These are phyloP conservation scores for Lepidurus packardi DNA, from an alignment of 1,140 invertebrate genomes.

Conservation along the genomic window DNA sequence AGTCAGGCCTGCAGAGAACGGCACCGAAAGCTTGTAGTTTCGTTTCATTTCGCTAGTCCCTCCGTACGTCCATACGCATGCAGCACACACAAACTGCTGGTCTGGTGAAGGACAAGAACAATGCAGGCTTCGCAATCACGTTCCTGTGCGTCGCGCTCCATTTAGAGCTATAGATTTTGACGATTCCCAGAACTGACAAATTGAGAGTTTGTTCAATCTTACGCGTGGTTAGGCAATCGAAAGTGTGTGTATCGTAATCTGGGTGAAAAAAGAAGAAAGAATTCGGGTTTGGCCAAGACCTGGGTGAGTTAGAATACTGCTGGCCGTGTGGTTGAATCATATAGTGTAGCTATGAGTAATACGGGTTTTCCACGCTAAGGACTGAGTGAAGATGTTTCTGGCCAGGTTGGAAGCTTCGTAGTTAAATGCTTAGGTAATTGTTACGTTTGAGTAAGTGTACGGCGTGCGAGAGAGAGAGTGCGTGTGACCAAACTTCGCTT, in stretches of 20 bases:
- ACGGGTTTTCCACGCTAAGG: background rate
- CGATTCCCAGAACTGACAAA: background rate
- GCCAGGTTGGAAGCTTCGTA: background rate
- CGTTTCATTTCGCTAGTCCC: constrained; percentile 17
- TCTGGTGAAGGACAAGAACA: background rate
- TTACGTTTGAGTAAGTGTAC: background rate
- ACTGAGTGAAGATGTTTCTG: constrained; percentile 6
- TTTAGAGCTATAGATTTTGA: background rate
- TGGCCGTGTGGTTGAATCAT: too few relatives aligned
- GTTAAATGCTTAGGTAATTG: constrained; percentile 2
- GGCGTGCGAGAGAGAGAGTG: background rate
- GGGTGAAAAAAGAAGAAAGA: too few relatives aligned
- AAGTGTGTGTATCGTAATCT: too few relatives aligned
- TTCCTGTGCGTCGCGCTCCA: background rate
- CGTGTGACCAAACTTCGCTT: background rate
- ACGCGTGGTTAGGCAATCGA: too few relatives aligned
- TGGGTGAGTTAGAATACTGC: too few relatives aligned
- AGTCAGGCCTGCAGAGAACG: background rate
- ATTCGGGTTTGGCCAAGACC: too few relatives aligned
- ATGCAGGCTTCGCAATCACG: background rate
- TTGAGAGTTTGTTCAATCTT: background rate
- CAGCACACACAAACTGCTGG: background rate
- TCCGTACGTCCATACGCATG: constrained; percentile 7
- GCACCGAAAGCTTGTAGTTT: background rate
- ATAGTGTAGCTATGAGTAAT: background rate